Base-by-base conservation (phyloP, 2,797 vertebrate genomes). In the Darevskia nairensis region DNA sequence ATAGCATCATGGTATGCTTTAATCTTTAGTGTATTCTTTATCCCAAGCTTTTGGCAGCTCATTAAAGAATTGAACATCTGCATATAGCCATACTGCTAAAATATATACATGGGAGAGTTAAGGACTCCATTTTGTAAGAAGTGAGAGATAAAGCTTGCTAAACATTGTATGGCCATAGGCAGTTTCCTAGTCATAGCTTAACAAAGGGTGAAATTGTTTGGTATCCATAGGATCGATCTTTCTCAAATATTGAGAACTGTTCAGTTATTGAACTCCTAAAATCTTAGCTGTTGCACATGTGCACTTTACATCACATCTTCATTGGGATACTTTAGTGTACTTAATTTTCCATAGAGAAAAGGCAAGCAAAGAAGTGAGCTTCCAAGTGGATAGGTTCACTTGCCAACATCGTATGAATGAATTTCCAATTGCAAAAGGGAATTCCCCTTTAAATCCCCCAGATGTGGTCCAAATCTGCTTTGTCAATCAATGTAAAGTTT, bases 71-170 rank as follows among this genome's bases (percentile, higher is more conserved):
- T 35, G 77, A 44, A 68, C 0, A 46, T 3, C 8, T 69, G 41
- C n/a, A 10, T 32, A 69, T 35, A 46, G 2, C 1, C 55, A 27
- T 39, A 61, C 9, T 81, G 82, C 81, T 80, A 46, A 29, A 86
- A 0, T 79, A 41, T 46, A n/a, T 61, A 15, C 11, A 32, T 68
- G 25, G 59, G 35, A 79, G 27, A 84, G 13, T 44, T 46, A 74
- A 74, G n/a, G 46, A 32, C 29, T 78, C 81, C 39, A 15, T 13
- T 90, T 89, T 93, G 69, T 78, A 83, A 88, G 74, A 46, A 69
- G 68, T 74, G 25, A 92, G 68, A 80, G 55, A 85, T 13, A 82
- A 86, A 88, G 59, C 19, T 92, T 82, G 2, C 8, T 93, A 21
- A 86, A n/a, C 23, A 19, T 85, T 92, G 84, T 87, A 87, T 84